Conservation (phyloP, 1,140 invertebrate genomes). For the Drosophila tropicalis region DNA sequence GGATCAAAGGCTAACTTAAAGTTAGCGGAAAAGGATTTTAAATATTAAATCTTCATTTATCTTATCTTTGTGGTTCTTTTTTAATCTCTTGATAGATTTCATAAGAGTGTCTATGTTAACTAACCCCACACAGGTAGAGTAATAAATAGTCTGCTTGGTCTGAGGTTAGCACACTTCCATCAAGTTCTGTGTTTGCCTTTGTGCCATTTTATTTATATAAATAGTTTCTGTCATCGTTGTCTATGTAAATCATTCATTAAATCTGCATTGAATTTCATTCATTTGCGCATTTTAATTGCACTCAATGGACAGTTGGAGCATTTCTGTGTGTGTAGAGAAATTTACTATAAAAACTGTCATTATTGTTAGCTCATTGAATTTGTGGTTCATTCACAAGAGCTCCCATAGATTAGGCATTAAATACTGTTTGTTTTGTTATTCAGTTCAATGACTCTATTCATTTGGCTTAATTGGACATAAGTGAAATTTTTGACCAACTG, state of each 20-base stretch:
- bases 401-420: neutral
- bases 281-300: slow-evolving; percentile 68
- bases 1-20: too few relatives aligned
- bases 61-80: too few relatives aligned
- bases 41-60: too few relatives aligned
- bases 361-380: slow-evolving; percentile 26
- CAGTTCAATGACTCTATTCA: neutral
- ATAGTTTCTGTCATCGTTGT: slow-evolving; percentile 71
- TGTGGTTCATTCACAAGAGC: slow-evolving; percentile 14
- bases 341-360: slow-evolving; percentile 25
- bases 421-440: neutral
- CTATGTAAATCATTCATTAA: slow-evolving; percentile 76
- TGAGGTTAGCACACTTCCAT: neutral
- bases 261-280: slow-evolving; percentile 74
- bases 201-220: slow-evolving; percentile 39
- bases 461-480: neutral
- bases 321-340: neutral
- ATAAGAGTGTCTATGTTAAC: too few relatives aligned
- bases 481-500: neutral
- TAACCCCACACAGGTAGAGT: neutral
- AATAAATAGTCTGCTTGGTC: neutral
- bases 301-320: slow-evolving; percentile 30
- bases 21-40: too few relatives aligned
- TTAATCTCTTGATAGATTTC: too few relatives aligned
- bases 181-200: neutral